phyloP scores from a whole-genome alignment of 2,888 invertebrate species.

The Ypsolopha sequella region DNA sequence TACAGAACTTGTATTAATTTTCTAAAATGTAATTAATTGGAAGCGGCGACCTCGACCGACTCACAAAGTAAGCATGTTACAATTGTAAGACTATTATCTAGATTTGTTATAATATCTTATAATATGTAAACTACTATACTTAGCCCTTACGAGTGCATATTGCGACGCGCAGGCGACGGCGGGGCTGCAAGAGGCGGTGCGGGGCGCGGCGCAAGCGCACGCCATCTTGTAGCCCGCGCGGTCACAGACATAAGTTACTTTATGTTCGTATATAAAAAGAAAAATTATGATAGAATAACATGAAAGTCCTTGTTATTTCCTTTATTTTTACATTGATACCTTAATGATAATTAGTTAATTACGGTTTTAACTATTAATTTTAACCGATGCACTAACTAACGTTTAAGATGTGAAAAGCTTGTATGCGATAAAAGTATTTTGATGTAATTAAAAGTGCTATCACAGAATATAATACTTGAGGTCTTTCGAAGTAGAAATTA shows the following conservation, averaged over 20 bases:
- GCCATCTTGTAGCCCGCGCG: conserved; percentile 13
- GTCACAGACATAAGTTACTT: conserved; percentile 32
- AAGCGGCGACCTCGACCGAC: conserved; percentile 55
- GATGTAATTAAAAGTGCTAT: conserved; percentile 63
- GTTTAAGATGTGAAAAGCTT: conserved; percentile 58
- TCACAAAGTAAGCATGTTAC: conserved; percentile 59
- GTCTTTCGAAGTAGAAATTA: conserved; percentile 65
- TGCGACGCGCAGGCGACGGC: conserved; percentile 13
- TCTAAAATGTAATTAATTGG: conserved; percentile 60
- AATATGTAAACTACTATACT: conserved; percentile 50
- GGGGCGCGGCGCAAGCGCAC: background rate
- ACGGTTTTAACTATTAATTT: conserved; percentile 70
- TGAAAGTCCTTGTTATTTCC: conserved; percentile 63
- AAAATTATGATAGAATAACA: conserved; percentile 69
- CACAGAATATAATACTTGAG: conserved; percentile 53
- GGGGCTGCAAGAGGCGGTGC: conserved; percentile 10
- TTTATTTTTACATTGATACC: conserved; percentile 46
- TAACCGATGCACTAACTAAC: conserved; percentile 54
- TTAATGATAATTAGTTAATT: conserved; percentile 73
- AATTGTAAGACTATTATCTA: conserved; percentile 67
- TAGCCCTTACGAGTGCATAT: conserved; percentile 42
- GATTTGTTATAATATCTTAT: conserved; percentile 57
- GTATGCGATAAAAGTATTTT: conserved; percentile 54
- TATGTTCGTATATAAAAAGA: conserved; percentile 66
- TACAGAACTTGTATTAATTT: conserved; percentile 62